Conservation (phyloP, 2,888 invertebrate genomes). For the Herminia tarsipennalis region DNA sequence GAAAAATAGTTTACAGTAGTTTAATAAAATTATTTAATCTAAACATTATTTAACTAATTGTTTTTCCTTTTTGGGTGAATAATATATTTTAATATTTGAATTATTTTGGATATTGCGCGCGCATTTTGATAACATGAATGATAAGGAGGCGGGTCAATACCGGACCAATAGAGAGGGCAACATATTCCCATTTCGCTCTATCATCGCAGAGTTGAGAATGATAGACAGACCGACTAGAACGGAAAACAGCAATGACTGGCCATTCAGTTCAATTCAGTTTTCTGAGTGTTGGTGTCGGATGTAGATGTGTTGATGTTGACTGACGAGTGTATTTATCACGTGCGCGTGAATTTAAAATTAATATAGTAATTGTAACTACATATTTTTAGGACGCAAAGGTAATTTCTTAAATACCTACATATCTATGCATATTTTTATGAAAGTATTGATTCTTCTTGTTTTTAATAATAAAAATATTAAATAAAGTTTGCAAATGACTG, state of each 20-base stretch:
- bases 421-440: too few species aligned
- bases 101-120: slow-evolving; percentile 47
- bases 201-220: slow-evolving; percentile 23
- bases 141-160: slow-evolving; percentile 71
- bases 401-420: too few species aligned
- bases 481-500: too few species aligned
- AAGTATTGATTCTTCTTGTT: too few species aligned
- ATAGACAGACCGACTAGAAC: slow-evolving; percentile 26
- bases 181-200: slow-evolving; percentile 51
- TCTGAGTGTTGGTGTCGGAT: slow-evolving; percentile 52
- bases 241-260: too few species aligned
- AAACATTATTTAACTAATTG: too few species aligned
- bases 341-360: slow-evolving; percentile 47
- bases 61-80: too few species aligned
- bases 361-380: too few species aligned
- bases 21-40: background rate
- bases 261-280: slow-evolving; percentile 59
- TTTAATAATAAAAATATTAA: too few species aligned
- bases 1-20: too few species aligned
- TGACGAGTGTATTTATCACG: slow-evolving; percentile 57
- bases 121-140: slow-evolving; percentile 54
- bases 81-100: background rate
- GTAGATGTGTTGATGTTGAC: slow-evolving; percentile 55
- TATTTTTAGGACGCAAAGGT: background rate
- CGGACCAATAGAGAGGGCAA: slow-evolving; percentile 53